Evolutionary conservation across 2,888 invertebrate species (phyloP).

Genomic region (Sussaba pulchella): DNA sequence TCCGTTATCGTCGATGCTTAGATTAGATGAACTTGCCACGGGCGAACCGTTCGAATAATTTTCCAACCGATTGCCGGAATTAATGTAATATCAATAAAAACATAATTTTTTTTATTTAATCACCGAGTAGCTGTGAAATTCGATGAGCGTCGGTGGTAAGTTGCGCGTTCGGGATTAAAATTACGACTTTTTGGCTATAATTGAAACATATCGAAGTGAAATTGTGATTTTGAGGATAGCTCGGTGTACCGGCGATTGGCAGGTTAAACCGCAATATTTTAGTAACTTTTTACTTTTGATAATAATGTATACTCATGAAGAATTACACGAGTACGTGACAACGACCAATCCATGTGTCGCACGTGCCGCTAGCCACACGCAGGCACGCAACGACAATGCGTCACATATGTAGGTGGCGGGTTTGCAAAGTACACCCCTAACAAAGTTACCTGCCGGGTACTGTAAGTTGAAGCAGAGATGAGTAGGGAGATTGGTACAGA

Average conservation of each 20-base stretch:
- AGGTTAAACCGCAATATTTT: constrained; percentile 15
- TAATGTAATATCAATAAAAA: constrained; percentile 27
- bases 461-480: no score
- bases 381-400: constrained; percentile 11
- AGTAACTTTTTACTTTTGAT: constrained; percentile 71
- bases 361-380: constrained; percentile 70
- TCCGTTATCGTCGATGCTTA: not conserved
- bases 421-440: no score
- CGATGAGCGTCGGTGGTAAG: not conserved
- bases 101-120: not conserved
- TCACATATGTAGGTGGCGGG: constrained; percentile 1
- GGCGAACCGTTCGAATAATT: not conserved
- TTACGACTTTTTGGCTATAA: not conserved
- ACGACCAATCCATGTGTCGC: constrained; percentile 74
- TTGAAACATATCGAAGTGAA: not conserved
- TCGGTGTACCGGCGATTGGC: not conserved
- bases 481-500: no score
- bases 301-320: constrained; percentile 67
- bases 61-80: not conserved
- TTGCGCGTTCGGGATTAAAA: not conserved
- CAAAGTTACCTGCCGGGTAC: no score
- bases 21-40: no score
- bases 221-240: not conserved
- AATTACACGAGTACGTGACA: constrained; percentile 65
- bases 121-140: not conserved